phyloP scores from a whole-genome alignment of 2,888 invertebrate species.

The Pyrocoelia pectoralis region DNA sequence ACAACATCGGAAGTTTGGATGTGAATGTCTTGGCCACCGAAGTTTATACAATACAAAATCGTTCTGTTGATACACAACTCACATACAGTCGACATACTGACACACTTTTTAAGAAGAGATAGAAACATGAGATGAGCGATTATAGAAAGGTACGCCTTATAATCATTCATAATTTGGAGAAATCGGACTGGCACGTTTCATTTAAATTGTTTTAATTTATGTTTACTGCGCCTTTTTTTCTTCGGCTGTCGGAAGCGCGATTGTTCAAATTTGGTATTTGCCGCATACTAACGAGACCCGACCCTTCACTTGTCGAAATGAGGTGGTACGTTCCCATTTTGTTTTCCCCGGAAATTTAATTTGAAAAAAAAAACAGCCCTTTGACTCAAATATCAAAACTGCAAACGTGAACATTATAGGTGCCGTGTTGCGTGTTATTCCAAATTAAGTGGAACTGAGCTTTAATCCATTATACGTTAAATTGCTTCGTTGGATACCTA shows the following conservation, averaged over 20 bases:
- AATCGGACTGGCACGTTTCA: not conserved
- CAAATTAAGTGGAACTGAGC: no score
- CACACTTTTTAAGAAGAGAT: constrained; percentile 42
- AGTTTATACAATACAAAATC: constrained; percentile 20
- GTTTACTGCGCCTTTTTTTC: not conserved
- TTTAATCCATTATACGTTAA: no score
- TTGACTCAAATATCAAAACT: no score
- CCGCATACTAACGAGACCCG: no score
- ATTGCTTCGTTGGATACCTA: no score
- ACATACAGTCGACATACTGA: constrained; percentile 47
- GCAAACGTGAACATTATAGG: no score
- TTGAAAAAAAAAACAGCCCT: no score
- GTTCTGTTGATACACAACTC: constrained; percentile 33
- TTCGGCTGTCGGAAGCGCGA: not conserved
- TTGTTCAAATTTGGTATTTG: no score
- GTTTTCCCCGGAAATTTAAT: no score
- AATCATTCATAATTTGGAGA: constrained; percentile 10
- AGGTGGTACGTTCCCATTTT: no score
- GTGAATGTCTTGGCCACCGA: constrained; percentile 42
- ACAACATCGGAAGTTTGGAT: constrained; percentile 42
- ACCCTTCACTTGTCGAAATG: no score
- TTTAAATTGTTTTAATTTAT: not conserved
- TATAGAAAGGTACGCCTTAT: constrained; percentile 32
- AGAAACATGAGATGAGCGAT: constrained; percentile 36
- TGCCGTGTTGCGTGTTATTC: no score